These are phyloP conservation scores for Penaeus chinensis DNA, from an alignment of 1,140 invertebrate genomes.

Conservation along the genomic window DNA sequence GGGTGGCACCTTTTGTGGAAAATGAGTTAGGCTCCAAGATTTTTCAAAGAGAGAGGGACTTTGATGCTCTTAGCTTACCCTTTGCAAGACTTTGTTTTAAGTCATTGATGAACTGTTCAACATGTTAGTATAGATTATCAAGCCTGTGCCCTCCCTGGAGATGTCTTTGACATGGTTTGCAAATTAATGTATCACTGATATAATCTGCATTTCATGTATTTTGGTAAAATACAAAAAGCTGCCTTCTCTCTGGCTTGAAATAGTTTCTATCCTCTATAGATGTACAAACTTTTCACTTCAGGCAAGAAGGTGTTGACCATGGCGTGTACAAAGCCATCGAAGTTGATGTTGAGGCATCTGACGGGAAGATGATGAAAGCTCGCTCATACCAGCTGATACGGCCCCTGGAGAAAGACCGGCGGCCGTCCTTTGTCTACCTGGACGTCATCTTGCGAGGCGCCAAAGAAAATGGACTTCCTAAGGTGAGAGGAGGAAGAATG, in stretches of 20 bases:
- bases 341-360: slow-evolving; percentile 73
- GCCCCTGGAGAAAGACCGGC: slow-evolving; percentile 72
- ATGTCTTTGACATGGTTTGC: no score
- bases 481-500: slow-evolving; percentile 37
- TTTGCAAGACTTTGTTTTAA: no score
- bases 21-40: no score
- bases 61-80: no score
- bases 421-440: slow-evolving; percentile 80
- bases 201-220: background rate
- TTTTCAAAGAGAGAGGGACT: no score
- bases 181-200: no score
- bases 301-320: slow-evolving; percentile 80
- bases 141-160: no score
- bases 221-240: background rate
- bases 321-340: slow-evolving; percentile 77
- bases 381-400: slow-evolving; percentile 76
- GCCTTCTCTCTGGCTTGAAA: background rate
- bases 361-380: slow-evolving; percentile 73
- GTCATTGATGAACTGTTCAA: no score
- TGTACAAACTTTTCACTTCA: slow-evolving; percentile 66
- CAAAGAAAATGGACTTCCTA: slow-evolving; percentile 77
- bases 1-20: no score
- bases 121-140: no score
- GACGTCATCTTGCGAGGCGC: slow-evolving; percentile 76
- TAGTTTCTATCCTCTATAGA: no score